phyloP scores from a whole-genome alignment of 2,113 vertebrate species.

The Bambusicola thoracicus region DNA sequence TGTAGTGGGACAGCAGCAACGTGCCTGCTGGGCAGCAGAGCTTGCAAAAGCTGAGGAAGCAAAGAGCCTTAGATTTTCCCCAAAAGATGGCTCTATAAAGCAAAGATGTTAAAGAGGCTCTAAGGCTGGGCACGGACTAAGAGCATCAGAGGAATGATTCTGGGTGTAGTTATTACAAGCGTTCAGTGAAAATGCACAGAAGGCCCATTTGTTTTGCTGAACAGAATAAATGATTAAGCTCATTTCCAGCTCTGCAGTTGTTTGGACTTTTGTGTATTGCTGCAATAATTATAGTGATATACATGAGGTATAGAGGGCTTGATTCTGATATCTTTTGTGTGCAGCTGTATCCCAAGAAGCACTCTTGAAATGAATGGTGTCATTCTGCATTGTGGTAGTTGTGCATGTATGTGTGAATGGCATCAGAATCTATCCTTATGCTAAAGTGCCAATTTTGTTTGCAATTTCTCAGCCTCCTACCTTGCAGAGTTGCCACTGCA shows the following conservation, averaged over 20 bases:
- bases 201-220: conserved; percentile 52
- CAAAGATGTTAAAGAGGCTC: conserved; percentile 56
- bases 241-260: not conserved
- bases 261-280: conserved; percentile 2
- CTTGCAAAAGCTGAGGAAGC: conserved; percentile 1
- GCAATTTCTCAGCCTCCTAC: not conserved
- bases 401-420: not conserved
- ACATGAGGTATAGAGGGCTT: not conserved
- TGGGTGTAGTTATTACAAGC: conserved; percentile 31
- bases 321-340: not conserved
- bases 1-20: conserved; percentile 47
- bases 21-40: conserved; percentile 36
- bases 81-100: conserved; percentile 51
- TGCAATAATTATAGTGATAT: not conserved
- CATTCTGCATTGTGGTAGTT: not conserved
- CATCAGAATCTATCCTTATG: not conserved
- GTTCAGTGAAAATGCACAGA: conserved; percentile 57
- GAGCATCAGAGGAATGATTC: conserved; percentile 42
- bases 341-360: not conserved
- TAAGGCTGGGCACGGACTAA: conserved; percentile 28
- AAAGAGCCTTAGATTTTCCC: conserved; percentile 16
- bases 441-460: not conserved
- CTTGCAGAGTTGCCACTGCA: not conserved
- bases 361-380: not conserved
- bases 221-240: conserved; percentile 58